phyloP scores from a whole-genome alignment of 30 jellyfish, hydroid and myxozoan genomes.

The Aurelia aurita complex sp. Pacific region DNA sequence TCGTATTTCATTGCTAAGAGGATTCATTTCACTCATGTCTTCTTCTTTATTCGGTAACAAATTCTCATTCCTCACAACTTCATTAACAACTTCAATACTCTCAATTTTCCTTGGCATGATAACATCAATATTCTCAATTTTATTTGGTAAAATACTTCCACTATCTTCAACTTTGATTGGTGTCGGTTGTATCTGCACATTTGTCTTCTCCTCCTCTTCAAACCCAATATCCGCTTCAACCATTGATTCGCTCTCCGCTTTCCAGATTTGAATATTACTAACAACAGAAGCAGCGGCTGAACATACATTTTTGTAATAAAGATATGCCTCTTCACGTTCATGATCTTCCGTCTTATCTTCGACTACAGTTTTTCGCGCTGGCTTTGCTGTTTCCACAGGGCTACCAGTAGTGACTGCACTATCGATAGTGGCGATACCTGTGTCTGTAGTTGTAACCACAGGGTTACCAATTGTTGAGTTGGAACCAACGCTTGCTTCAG shows the following conservation, averaged over 20 bases:
- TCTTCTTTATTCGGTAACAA: too few species aligned
- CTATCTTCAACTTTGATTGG: not conserved
- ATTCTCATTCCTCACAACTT: too few species aligned
- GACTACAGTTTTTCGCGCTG: not conserved
- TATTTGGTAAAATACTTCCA: too few species aligned
- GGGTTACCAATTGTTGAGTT: too few species aligned
- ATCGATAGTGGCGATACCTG: too few species aligned
- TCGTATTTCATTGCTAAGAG: not conserved
- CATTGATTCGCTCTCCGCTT: constrained; percentile 37
- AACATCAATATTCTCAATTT: too few species aligned
- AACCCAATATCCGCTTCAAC: not conserved
- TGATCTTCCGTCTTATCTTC: not conserved
- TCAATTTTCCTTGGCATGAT: too few species aligned
- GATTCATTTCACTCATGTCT: not conserved
- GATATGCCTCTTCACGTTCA: not conserved
- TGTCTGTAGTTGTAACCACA: too few species aligned
- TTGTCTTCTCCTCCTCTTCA: not conserved
- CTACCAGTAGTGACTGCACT: not conserved
- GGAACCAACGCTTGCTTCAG: too few species aligned
- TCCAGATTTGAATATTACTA: constrained; percentile 29
- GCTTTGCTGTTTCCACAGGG: not conserved
- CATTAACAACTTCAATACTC: too few species aligned
- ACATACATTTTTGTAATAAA: constrained; percentile 33
- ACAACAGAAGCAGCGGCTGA: constrained; percentile 11
- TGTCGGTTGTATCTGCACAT: not conserved